Evolutionary conservation across 2,888 invertebrate genomes (phyloP).

Genomic region (Chymomyza caudatula): DNA sequence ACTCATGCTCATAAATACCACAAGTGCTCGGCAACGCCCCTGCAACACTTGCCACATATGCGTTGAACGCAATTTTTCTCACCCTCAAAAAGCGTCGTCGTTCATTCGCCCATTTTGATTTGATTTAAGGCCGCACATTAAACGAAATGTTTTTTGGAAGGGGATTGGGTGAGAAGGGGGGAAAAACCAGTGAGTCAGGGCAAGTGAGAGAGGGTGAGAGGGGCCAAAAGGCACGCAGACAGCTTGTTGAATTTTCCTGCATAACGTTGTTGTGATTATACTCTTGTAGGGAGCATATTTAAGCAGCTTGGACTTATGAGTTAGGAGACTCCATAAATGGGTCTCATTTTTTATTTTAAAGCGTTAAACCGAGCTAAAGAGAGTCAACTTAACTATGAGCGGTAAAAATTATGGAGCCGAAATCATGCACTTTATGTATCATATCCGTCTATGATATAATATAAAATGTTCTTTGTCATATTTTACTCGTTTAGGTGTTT

Average conservation of each 20-base stretch:
- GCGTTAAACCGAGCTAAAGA: no score
- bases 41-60: background rate
- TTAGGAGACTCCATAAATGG: no score
- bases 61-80: constrained; percentile 18
- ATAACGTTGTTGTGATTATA: background rate
- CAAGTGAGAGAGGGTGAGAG: background rate
- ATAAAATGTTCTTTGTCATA: no score
- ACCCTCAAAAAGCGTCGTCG: constrained; percentile 23
- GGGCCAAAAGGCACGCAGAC: constrained; percentile 1
- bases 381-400: no score
- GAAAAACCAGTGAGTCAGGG: background rate
- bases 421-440: no score
- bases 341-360: background rate
- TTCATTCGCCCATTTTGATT: constrained; percentile 25
- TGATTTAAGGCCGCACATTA: constrained; percentile 63
- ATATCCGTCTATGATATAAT: no score
- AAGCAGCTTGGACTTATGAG: background rate
- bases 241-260: constrained; percentile 43
- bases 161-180: background rate
- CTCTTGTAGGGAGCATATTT: background rate
- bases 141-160: constrained; percentile 32
- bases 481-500: no score
- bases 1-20: background rate
- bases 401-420: no score
- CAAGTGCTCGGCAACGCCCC: background rate